phyloP scores from a whole-genome alignment of 1,140 invertebrate species.

The Lepidostoma basale region DNA sequence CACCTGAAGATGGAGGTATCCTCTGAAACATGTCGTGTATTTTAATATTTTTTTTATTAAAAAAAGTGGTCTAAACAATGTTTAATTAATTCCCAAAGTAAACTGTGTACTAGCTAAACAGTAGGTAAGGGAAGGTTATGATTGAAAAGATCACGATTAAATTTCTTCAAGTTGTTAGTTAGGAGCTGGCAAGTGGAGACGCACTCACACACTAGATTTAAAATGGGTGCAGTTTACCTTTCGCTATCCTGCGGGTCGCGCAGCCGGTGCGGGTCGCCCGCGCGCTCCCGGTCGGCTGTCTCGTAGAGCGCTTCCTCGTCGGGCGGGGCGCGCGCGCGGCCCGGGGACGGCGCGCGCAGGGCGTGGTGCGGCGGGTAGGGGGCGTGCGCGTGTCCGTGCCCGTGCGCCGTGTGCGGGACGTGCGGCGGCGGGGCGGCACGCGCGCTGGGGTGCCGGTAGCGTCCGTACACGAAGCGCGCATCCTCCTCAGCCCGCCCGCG shows the following conservation, averaged over 20 bases:
- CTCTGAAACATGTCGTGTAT: no score
- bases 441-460: conserved; percentile 75
- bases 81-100: no score
- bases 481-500: conserved; percentile 65
- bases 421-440: conserved; percentile 60
- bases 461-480: conserved; percentile 78
- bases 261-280: conserved; percentile 61
- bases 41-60: no score
- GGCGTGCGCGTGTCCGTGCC: conserved; percentile 59
- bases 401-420: conserved; percentile 55
- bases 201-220: neutral
- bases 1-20: no score
- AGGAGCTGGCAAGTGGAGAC: no score
- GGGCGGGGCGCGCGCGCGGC: conserved; percentile 64
- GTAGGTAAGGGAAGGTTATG: no score
- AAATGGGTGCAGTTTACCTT: conserved; percentile 67
- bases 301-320: conserved; percentile 86
- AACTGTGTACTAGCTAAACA: no score
- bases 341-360: conserved; percentile 57
- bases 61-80: no score
- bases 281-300: conserved; percentile 77
- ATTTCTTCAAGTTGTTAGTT: no score
- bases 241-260: conserved; percentile 83
- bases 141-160: no score
- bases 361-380: conserved; percentile 45